A percentile compares a stretch with the other conserved stretches of the same genome.
These are phyloP conservation scores for Pagrus major DNA, from an alignment of 2,113 vertebrate genomes.

Conservation along the genomic window DNA sequence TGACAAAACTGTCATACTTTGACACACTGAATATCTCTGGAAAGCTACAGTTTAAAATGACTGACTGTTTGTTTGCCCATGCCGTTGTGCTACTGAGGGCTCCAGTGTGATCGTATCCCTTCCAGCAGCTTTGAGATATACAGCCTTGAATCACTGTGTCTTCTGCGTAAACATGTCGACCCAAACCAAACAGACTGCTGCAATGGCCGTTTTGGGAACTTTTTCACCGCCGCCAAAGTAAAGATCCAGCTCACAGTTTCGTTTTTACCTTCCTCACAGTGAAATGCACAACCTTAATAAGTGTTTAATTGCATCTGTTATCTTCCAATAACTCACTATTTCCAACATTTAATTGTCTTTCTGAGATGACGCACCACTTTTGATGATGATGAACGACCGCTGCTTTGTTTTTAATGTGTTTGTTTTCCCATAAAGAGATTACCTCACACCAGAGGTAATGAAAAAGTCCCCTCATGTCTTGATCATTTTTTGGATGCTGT, in stretches of 20 bases:
- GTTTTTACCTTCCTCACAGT: background rate
- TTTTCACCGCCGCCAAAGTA: background rate
- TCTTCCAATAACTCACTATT: background rate
- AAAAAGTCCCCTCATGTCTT: background rate
- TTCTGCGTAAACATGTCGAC: too few species aligned
- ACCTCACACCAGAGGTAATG: background rate
- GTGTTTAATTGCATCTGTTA: constrained; percentile 13
- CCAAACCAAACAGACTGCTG: too few species aligned
- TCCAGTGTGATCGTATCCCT: too few species aligned
- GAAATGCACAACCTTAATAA: background rate
- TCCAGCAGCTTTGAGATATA: too few species aligned
- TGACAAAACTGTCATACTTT: too few species aligned
- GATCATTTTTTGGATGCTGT: background rate
- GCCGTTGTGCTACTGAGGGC: too few species aligned
- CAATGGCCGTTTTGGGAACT: constrained; percentile 14
- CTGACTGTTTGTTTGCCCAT: too few species aligned
- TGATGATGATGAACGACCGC: background rate
- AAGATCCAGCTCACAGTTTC: background rate
- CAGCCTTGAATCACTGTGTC: too few species aligned
- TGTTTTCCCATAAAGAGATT: constrained; percentile 1
- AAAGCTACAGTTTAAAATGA: too few species aligned
- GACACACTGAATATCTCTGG: too few species aligned
- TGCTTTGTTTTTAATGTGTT: constrained; percentile 15
- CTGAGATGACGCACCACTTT: background rate
- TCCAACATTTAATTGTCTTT: constrained; percentile 5